Conservation (phyloP, 2,888 invertebrate species). For the Drosophila macrothrix region DNA sequence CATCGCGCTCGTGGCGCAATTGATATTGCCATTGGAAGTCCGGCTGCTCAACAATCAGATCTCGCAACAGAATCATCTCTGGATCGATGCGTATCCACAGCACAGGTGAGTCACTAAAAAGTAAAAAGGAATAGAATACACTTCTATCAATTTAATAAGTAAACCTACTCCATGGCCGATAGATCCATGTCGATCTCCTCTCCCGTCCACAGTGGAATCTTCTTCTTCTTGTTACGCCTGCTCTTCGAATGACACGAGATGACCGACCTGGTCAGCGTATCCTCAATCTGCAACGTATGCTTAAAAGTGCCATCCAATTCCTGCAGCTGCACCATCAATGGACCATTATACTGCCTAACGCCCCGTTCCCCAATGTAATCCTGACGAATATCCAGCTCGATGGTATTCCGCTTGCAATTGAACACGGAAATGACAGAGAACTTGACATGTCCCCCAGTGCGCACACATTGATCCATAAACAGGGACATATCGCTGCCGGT, state of each 20-base stretch:
- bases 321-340: conserved; percentile 96
- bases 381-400: conserved; percentile 98
- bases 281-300: conserved; percentile 97
- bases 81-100: conserved; percentile 99
- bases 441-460: conserved; percentile 97
- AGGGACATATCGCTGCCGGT: conserved; percentile 99
- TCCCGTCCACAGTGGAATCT: conserved; percentile 98
- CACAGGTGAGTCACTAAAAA: conserved; percentile 96
- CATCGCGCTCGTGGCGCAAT: conserved; percentile 97
- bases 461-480: conserved; percentile 99
- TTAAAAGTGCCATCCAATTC: conserved; percentile 99
- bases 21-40: conserved; percentile 99
- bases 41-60: conserved; percentile 95
- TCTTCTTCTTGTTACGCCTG: conserved; percentile 98
- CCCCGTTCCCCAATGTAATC: conserved; percentile 93
- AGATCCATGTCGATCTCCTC: conserved; percentile 99
- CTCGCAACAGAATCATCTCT: conserved; percentile 95
- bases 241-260: conserved; percentile 99
- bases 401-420: conserved; percentile 98
- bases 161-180: conserved; percentile 96
- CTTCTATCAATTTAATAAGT: background rate
- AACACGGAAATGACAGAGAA: conserved; percentile 97
- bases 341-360: conserved; percentile 97
- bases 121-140: background rate
- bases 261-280: conserved; percentile 97